phyloP scores from a whole-genome alignment of 2,113 vertebrate genomes.

The Callaeas wilsoni region DNA sequence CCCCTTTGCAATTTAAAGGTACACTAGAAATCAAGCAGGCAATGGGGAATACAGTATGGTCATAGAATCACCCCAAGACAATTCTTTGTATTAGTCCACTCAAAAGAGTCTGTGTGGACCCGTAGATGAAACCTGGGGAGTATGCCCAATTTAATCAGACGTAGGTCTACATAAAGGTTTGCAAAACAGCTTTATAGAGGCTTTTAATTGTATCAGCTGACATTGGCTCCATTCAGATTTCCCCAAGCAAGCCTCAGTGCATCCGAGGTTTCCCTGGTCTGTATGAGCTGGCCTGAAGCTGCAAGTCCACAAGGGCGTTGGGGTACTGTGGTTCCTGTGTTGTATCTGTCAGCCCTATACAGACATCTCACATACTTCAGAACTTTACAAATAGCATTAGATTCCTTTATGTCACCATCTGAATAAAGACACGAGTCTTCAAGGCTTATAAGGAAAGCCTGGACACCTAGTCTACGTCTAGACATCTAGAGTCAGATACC shows the following conservation, averaged over 20 bases:
- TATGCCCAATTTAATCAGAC: not conserved
- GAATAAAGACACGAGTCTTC: not conserved
- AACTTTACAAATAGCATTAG: not conserved
- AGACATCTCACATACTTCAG: not conserved
- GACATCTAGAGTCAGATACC: not conserved
- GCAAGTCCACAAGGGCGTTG: not conserved
- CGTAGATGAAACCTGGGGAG: not conserved
- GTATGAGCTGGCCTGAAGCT: not conserved
- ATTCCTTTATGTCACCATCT: accelerated
- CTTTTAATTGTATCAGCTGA: not conserved
- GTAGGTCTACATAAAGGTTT: not conserved
- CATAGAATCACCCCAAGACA: too few species aligned
- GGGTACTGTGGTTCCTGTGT: not conserved
- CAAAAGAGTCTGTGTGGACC: not conserved
- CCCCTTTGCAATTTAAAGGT: too few species aligned
- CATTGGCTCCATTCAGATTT: not conserved
- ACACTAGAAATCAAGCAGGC: too few species aligned
- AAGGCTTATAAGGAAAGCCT: not conserved
- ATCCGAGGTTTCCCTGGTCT: not conserved
- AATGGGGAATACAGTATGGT: too few species aligned
- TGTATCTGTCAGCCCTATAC: not conserved
- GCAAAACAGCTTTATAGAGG: not conserved
- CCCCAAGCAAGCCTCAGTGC: not conserved
- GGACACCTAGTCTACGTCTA: not conserved
- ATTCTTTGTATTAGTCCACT: not conserved